phyloP scores from a whole-genome alignment of 1,140 invertebrate species.

The Samia ricini region DNA sequence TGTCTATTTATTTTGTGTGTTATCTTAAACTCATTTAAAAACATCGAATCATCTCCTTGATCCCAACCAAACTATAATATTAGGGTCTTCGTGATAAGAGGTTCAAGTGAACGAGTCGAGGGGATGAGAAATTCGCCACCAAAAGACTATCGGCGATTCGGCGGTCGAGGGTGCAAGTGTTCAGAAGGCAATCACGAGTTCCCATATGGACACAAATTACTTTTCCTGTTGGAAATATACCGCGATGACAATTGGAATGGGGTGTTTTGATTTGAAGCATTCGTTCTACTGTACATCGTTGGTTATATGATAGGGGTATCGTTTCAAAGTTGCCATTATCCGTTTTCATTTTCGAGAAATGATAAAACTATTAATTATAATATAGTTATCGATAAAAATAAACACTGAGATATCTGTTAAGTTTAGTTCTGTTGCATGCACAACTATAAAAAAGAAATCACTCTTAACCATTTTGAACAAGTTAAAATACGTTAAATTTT shows the following conservation, averaged over 20 bases:
- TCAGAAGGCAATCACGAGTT: constrained; percentile 67
- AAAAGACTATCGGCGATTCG: constrained; percentile 45
- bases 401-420: too few species aligned
- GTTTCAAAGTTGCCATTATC: constrained; percentile 15
- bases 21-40: background rate
- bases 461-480: too few species aligned
- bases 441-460: too few species aligned
- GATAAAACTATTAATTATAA: background rate
- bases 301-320: background rate
- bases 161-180: constrained; percentile 46
- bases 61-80: constrained; percentile 36
- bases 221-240: constrained; percentile 56
- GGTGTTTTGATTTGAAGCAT: constrained; percentile 42
- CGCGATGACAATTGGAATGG: constrained; percentile 64
- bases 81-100: constrained; percentile 6
- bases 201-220: constrained; percentile 76
- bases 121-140: constrained; percentile 54
- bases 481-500: too few species aligned
- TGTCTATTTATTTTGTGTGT: background rate
- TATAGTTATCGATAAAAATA: too few species aligned
- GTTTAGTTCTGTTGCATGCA: too few species aligned
- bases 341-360: background rate
- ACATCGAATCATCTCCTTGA: constrained; percentile 2
- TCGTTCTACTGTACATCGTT: constrained; percentile 14
- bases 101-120: constrained; percentile 5